Base-by-base conservation (phyloP, 2,888 invertebrate genomes). In the Seladonia tumulorum region DNA sequence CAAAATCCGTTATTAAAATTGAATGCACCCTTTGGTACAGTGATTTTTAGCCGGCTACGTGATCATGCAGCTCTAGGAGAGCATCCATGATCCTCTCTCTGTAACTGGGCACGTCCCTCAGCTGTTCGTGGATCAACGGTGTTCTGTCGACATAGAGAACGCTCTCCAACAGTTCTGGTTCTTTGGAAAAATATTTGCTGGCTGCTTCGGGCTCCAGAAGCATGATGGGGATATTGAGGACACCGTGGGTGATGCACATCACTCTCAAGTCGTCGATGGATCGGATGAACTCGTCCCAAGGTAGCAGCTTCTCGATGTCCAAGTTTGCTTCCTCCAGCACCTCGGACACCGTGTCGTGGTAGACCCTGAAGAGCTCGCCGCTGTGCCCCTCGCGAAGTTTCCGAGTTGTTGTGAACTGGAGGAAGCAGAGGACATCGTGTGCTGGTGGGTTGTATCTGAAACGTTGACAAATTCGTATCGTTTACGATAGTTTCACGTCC, bases 341-440 rank as follows among this genome's bases (percentile, higher is more conserved):
- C 0, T 39, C 83, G 1, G 88, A 57, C 88, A 94, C 83, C 2
- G 88, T 85, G 4, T 91, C 87, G 83, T 93, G 90, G 70, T 95
- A 95, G 12, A 89, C 82, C 60, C 85, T 87, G 49, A 94, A 91
- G 1, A 95, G 83, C 10, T 90, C 86, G 22, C 93, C 88, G 82
- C 90, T 81, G 75, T 93, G 90, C 4, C 91, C 70, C 1, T 90
- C 79, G 2, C 95, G 91, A 0, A 93, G 79, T 35, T 93, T 49
- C 0, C 91, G 87, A 0, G 90, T 93, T 2, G 94, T 94, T 63
- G 94, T 94, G 78, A 95, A 92, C 81, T 94, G 94, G 5, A 95
- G 91, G 76, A 95, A 93, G 71, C 93, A 93, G 12, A 94, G 79
- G 5, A 95, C 89, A 74, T 95, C 95, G 66, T 94, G 93, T 0